Percentiles rank a stretch among this genome's conserved stretches.
These are phyloP conservation scores for Sarcophaga caerulescens DNA, from an alignment of 2,888 invertebrate species.

Conservation along the genomic window DNA sequence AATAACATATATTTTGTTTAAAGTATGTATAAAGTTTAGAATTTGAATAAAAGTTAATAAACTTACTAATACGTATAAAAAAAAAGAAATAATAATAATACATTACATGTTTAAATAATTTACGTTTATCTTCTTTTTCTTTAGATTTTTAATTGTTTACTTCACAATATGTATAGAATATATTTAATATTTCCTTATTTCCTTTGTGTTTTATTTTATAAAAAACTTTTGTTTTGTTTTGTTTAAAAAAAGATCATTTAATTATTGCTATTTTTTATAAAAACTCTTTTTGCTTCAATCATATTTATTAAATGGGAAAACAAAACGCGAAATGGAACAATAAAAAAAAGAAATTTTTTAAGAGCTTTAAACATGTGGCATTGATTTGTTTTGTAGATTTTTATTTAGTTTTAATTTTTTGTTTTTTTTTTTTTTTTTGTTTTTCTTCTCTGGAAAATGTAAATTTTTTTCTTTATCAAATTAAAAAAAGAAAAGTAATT, in stretches of 20 bases:
- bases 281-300: not conserved
- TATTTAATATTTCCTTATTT: no score
- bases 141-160: no score
- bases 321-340: not conserved
- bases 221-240: not conserved
- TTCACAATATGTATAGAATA: no score
- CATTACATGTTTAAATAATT: not conserved
- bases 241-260: slow-evolving; percentile 36
- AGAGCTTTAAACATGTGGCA: slow-evolving; percentile 43
- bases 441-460: slow-evolving; percentile 45
- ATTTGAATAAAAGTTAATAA: slow-evolving; percentile 37
- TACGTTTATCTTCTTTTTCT: no score
- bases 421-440: slow-evolving; percentile 14
- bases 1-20: not conserved
- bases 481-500: no score
- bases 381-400: not conserved
- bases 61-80: slow-evolving; percentile 36
- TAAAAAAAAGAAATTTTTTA: slow-evolving; percentile 8
- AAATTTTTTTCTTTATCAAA: slow-evolving; percentile 4
- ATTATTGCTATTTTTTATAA: slow-evolving; percentile 40
- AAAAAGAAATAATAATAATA: slow-evolving; percentile 26
- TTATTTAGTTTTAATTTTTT: slow-evolving; percentile 21
- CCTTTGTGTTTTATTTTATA: not conserved
- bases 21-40: slow-evolving; percentile 39
- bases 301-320: no score